Base-by-base conservation (phyloP, 2,888 invertebrate species). In the Bombylius major region DNA sequence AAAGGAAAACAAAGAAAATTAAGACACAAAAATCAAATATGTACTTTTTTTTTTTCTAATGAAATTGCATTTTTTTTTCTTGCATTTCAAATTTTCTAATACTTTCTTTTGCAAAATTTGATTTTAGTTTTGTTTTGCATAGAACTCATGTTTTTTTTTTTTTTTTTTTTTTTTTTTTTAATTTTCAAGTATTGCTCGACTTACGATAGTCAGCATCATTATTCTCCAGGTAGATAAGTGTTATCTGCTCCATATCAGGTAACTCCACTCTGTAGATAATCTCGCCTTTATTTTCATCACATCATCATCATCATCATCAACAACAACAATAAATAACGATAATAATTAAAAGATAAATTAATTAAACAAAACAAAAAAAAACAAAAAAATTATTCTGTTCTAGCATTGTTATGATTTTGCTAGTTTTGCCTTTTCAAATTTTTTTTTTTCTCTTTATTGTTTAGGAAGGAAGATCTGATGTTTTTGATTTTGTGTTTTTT, bases 191-290 rank as follows among this genome's bases (percentile, higher is more conserved):
- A 23, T 23, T 60, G 74, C 75, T 71, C 69, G 74, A 75, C 74
- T 75, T 75, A 75, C 74, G 70, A 75, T 75, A 75, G 74, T 75
- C 74, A 73, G 75, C 75, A 72, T 74, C 75, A 67, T 66, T 74
- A 86, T 88, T 87, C 85, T 89, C 89, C 86, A 89, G 86, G 87
- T 88, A 89, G 81, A 89, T 88, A 82, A 89, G 86, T 78, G 89
- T 89, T 79, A 89, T 87, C 84, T 89, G 88, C 84, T 89, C 88
- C 88, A 88, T 87, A 84, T 88, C 86, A 79, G 88, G 88, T 81
- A 89, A 86, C 84, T 88, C 87, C 84, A 89, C 88, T 81, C 88
- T 87, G 82, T 87, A 89, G 85, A 89, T 87, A 84, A 89, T 89
- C 84, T 89, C 88, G 80, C 86, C 86, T 81, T 78, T 79, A 77